Evolutionary conservation across 2,113 vertebrate genomes (phyloP).

Genomic region (Mobula birostris): DNA sequence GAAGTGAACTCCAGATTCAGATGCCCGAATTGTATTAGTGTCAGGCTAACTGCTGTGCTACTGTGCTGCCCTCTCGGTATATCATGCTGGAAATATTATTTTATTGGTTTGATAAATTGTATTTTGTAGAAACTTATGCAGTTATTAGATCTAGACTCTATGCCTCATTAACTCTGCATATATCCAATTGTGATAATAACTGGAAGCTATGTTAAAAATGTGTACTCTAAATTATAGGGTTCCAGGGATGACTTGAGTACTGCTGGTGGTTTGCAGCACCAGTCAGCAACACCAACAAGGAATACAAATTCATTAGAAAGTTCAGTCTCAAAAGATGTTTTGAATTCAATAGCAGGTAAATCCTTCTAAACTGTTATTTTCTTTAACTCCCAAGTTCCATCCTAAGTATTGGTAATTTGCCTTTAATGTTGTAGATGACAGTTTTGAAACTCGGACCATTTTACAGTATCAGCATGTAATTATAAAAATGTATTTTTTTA

Average conservation of each 20-base stretch:
- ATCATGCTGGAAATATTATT: neutral
- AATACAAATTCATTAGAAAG: constrained; percentile 86
- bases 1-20: too few relatives aligned
- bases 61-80: too few relatives aligned
- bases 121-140: neutral
- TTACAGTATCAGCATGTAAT: neutral
- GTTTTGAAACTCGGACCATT: neutral
- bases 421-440: neutral
- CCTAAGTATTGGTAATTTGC: neutral
- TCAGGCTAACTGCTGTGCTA: too few relatives aligned
- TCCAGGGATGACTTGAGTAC: constrained; percentile 90
- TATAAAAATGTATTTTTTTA: neutral
- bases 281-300: constrained; percentile 62
- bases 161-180: neutral
- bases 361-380: neutral
- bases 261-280: constrained; percentile 63
- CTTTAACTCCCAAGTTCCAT: neutral
- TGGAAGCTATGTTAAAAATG: neutral
- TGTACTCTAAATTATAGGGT: constrained; percentile 57
- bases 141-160: neutral
- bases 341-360: constrained; percentile 96
- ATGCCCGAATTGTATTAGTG: too few relatives aligned
- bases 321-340: constrained; percentile 93
- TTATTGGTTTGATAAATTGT: neutral
- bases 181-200: neutral